Evolutionary conservation across 2,888 invertebrate genomes (phyloP), one percentile per base, ranked within the genome.

Genomic region (Volucella inflata): DNA sequence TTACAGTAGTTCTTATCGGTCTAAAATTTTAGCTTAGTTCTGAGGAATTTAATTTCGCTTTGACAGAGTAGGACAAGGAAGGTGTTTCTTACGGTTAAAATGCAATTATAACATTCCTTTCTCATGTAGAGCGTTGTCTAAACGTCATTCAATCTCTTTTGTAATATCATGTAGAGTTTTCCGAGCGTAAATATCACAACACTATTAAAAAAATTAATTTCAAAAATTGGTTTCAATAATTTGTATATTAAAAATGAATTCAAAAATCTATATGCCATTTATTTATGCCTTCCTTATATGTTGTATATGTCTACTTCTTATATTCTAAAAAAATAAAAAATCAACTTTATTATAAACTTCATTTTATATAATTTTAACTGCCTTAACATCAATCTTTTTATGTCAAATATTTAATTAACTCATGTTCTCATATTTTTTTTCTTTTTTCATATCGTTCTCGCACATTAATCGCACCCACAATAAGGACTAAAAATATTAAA

Each of bases 361-460:
- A 48, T 59, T 59, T 30, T 65, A 60, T 65, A 70, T 62, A 68
- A 59, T 71, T 30, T 77, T 62, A 62, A 60, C 68, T 60, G 62
- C 59, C 57, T 60, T 30, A 40, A 62, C 70, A 78, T 71, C 67
- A 75, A 78, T 74, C 74, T 83, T 64, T 62, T 70, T 84, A 53
- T 65, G 60, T 53, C 70, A 71, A 79, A 79, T 75, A 78, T 75
- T 79, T 75, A 75, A 79, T 70, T 75, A 75, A 82, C 68, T 84
- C 84, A 85, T 80, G 71, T 81, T 81, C 67, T 81, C 77, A 76
- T 80, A 67, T 78, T 74, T 76, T 85, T 85, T 81, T 80, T 71
- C 48, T 78, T 82, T 85, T 88, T 87, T 87, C 88, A 87, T 87
- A 84, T 87, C 87, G 87, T 88, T 88, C 89, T 87, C 87, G 80